phyloP scores from a whole-genome alignment of 1,140 invertebrate genomes.

The Lamellibrachia luymesi region DNA sequence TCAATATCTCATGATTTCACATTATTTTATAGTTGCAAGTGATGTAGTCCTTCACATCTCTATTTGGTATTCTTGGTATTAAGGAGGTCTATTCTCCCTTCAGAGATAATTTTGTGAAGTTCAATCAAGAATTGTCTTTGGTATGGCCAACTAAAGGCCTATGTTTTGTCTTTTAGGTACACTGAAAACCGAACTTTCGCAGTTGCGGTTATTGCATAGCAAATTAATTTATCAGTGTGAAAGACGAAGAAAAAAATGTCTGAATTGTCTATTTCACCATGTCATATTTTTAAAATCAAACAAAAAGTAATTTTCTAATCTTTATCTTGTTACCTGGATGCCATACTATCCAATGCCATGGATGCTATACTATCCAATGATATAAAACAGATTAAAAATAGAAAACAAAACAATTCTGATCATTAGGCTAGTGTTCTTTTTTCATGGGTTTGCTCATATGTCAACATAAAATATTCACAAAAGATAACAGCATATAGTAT shows the following conservation, averaged over 20 bases:
- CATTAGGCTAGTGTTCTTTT: neutral
- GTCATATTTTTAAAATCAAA: neutral
- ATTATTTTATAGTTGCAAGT: no score
- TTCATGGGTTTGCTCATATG: neutral
- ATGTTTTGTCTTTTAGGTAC: no score
- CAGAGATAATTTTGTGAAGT: no score
- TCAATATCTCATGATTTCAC: no score
- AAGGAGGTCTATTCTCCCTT: no score
- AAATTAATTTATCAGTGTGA: neutral
- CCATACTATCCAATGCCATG: neutral
- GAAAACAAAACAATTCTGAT: neutral
- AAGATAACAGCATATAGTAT: neutral
- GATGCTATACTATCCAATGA: neutral
- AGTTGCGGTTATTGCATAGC: neutral
- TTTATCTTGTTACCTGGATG: neutral
- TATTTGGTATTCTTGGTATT: no score
- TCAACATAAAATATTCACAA: no score
- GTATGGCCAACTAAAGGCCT: no score
- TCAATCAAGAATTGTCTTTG: no score
- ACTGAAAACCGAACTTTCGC: neutral
- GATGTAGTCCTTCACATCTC: no score
- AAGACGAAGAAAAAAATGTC: neutral
- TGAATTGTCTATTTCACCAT: neutral
- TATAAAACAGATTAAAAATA: neutral
- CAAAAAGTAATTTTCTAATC: no score